Percentiles rank a stretch among this genome's conserved stretches.
Evolutionary conservation across 2,113 vertebrate genomes (phyloP).

Genomic region (Ardeotis arabs): DNA sequence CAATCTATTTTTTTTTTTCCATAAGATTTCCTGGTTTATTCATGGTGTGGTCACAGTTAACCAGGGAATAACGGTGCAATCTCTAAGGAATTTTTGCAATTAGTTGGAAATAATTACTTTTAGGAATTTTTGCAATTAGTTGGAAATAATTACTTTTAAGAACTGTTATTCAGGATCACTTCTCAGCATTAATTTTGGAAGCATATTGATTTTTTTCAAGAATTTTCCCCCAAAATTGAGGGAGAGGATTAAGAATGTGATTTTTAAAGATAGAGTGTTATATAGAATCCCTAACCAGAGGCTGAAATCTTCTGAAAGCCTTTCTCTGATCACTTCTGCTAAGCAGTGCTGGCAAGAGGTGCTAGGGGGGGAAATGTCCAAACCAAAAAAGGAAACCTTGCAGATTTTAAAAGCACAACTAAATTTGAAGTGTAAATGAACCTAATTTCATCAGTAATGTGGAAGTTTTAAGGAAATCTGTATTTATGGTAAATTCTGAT

Average conservation of each 20-base stretch:
- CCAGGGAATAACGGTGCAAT: neutral
- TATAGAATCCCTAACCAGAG: neutral
- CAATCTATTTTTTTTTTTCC: neutral
- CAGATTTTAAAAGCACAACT: neutral
- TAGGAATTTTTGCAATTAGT: neutral
- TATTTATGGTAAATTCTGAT: neutral
- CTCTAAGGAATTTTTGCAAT: neutral
- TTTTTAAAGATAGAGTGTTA: neutral
- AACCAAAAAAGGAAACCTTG: neutral
- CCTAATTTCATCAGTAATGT: neutral
- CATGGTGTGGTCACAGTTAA: neutral
- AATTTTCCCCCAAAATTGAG: rapidly evolving
- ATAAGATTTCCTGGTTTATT: neutral
- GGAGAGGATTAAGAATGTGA: neutral
- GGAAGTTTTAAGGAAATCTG: neutral
- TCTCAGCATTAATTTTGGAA: neutral
- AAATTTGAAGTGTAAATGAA: neutral
- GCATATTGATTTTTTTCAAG: neutral
- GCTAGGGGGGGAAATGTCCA: too few relatives aligned
- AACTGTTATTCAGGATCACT: neutral
- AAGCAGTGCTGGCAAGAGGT: neutral
- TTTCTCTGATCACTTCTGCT: neutral
- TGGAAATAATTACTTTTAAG: neutral
- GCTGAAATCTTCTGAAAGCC: neutral
- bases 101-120: neutral